Conservation (phyloP, 2,113 vertebrate species). For the Elanoides forficatus region DNA sequence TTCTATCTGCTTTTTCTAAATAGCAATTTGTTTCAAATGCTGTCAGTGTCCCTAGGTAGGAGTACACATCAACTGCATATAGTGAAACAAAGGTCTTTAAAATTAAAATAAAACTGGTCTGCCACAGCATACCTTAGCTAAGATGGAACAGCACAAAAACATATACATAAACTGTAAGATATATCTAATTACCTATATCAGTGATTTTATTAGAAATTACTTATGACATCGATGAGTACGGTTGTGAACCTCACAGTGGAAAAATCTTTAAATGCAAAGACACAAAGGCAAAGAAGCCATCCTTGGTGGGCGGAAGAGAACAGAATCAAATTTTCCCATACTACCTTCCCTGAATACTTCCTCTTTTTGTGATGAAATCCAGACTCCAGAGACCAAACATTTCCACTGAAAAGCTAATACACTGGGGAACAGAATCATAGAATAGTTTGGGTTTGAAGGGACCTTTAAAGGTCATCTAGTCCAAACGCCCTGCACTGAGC, state of each 20-base stretch:
- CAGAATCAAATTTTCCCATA: background rate
- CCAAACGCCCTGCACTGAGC: background rate
- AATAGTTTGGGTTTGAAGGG: background rate
- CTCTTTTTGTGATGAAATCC: background rate
- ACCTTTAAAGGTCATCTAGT: background rate
- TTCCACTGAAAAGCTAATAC: background rate
- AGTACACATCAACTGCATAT: rapidly evolving
- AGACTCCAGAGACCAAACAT: background rate
- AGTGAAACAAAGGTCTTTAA: background rate
- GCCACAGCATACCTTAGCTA: background rate
- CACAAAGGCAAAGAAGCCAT: background rate
- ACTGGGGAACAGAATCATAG: background rate
- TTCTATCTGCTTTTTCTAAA: background rate
- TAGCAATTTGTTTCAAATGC: background rate
- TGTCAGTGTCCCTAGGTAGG: background rate
- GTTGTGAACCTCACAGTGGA: background rate
- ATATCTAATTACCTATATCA: background rate
- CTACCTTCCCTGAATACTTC: background rate
- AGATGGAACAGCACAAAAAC: background rate
- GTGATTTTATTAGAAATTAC: background rate
- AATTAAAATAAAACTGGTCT: background rate
- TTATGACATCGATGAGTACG: background rate
- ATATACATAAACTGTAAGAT: background rate
- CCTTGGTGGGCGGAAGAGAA: background rate
- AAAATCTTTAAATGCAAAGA: background rate